Evolutionary conservation across 1,140 invertebrate genomes (phyloP), one percentile per base, ranked within the genome.

Genomic region (Cotesia typhae): DNA sequence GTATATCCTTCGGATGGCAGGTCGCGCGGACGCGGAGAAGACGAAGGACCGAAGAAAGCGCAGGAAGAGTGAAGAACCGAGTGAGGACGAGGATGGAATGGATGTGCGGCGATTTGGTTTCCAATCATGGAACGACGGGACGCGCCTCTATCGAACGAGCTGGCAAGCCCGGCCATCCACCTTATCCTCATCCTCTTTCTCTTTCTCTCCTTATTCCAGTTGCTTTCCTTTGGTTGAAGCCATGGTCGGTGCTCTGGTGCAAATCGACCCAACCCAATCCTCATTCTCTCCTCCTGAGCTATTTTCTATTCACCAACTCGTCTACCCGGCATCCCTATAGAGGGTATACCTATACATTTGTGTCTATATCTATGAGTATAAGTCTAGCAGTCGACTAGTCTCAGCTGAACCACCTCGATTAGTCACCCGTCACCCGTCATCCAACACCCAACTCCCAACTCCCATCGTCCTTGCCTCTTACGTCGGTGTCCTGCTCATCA

Each of bases 81-180:
- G 73, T 72, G 76, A 68, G 51, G 63, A 71, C 10, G 67, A 65
- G 80, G 41, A 47, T 47, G 10, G 82, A 81, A 83, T 85, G 84
- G 84, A 87, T 87, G 85, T 87, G 84, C 85, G 84, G 85, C 85
- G 85, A 87, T 87, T 86, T 87, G 84, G 84, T 87, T 86, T 87
- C 85, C 85, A 87, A 87, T 86, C 85, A 87, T 87, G 84, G 82
- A 84, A 87, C 84, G 84, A 84, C 84, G 84, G 82, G 84, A 85
- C 82, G 85, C 85, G 84, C 84, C 83, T 85, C 83, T 87, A 87
- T 86, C 84, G 85, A 85, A 84, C 85, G 84, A 83, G 51, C 80
- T 83, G 80, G 81, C 36, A 41, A 83, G 79, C 84, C 84, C 82
- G 83, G 83, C 84, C 84, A 84, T 84, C 80, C 84, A 78, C 79